Evolutionary conservation across 2,888 invertebrate species (phyloP), one percentile per base, ranked within the genome.

Genomic region (Thalpophila matura): DNA sequence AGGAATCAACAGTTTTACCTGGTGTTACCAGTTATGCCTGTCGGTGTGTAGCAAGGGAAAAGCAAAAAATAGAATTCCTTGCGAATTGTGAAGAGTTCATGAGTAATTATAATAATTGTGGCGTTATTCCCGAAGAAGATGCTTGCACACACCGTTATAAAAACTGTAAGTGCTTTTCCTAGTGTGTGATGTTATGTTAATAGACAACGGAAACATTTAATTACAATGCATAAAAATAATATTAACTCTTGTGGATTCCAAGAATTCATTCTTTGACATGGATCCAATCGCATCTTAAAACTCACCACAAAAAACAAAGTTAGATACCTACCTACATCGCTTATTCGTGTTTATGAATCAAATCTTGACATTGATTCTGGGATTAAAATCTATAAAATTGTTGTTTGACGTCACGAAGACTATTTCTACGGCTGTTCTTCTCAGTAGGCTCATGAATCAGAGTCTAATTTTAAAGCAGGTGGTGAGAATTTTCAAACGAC

Each of bases 361-460:
- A 77, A 79, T 60, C 24, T 26, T 63, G 51, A 77, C 85, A 83
- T 83, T 86, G 82, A 85, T 81, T 67, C 77, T 56, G 69, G 79
- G 78, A 83, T 81, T 77, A 78, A 80, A 89, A 87, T 86, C 86
- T 85, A 84, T 86, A 85, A 85, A 76, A 79, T 77, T 84, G 76
- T 86, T 84, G 84, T 87, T 89, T 91, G 92, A 92, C 92, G 93
- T 91, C 91, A 91, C 78, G 61, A 73, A 77, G 40, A 86, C 89
- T 91, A 92, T 94, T 92, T 90, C 82, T 78, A 88, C 84, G 85
- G 81, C 78, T 85, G 82, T 82, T 80, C 78, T 74, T 81, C 80
- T 74, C 75, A 75, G 76, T 81, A 78, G 82, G 79, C 78, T 75
- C 80, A 82, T 94, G 94, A 94, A 91, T 94, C 94, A 92, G 91